Evolutionary conservation across 2,888 invertebrate genomes (phyloP).

Genomic region (Nymphalis c-album): DNA sequence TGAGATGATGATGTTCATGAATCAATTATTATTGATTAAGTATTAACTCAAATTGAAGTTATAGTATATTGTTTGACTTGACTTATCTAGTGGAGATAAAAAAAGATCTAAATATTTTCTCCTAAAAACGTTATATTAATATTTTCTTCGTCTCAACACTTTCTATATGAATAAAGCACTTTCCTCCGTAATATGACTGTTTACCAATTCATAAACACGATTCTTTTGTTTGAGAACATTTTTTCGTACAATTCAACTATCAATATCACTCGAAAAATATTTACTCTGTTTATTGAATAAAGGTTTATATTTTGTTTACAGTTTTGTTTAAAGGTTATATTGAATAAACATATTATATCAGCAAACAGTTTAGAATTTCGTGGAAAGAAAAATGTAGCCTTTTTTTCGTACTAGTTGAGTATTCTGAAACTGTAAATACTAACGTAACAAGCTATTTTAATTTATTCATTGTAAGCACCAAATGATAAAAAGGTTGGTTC

Average conservation of each 20-base stretch:
- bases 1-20: too few species aligned
- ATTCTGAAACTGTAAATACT: too few species aligned
- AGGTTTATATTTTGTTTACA: background rate
- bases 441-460: too few species aligned
- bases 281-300: slow-evolving; percentile 10
- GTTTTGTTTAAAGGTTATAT: background rate
- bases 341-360: slow-evolving; percentile 4
- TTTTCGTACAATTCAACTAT: slow-evolving; percentile 3
- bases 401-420: background rate
- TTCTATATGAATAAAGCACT: background rate
- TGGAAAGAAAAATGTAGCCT: slow-evolving; percentile 4
- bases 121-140: too few species aligned
- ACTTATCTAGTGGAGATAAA: too few species aligned
- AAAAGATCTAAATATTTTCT: too few species aligned
- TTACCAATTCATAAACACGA: slow-evolving; percentile 6
- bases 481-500: too few species aligned
- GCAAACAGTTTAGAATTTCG: slow-evolving; percentile 6
- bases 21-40: too few species aligned
- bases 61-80: too few species aligned
- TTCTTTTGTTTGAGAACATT: slow-evolving; percentile 8
- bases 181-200: background rate
- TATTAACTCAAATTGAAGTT: too few species aligned
- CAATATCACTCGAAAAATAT: slow-evolving; percentile 9
- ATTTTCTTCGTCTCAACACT: too few species aligned
- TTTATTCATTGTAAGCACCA: too few species aligned